phyloP scores from a whole-genome alignment of 2,888 invertebrate species.

The Oasisia sp. region DNA sequence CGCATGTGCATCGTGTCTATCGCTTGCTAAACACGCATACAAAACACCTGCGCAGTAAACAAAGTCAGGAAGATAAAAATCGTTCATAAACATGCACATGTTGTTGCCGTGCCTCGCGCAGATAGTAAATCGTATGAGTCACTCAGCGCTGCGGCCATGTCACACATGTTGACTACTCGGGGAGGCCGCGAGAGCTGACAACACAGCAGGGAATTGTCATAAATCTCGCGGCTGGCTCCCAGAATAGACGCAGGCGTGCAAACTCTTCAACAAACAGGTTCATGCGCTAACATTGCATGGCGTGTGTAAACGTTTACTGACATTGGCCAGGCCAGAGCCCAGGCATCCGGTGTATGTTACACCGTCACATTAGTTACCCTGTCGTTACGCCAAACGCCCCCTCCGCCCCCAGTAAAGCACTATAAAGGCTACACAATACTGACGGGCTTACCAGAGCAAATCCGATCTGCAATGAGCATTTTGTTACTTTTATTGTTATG shows the following conservation, averaged over 20 bases:
- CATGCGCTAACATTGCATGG: neutral
- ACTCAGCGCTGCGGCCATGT: neutral
- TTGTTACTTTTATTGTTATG: too few relatives aligned
- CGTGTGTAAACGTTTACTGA: neutral
- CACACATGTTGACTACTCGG: neutral
- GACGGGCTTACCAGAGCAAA: too few relatives aligned
- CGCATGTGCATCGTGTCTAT: too few relatives aligned
- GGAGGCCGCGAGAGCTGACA: neutral
- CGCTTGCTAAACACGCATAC: neutral
- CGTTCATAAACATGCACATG: neutral
- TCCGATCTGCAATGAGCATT: too few relatives aligned
- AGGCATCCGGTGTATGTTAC: neutral
- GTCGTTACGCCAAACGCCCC: neutral
- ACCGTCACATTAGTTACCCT: neutral
- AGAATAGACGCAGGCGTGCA: neutral
- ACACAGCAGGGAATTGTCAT: neutral
- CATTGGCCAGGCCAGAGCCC: neutral
- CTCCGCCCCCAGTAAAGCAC: too few relatives aligned
- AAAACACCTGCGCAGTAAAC: neutral
- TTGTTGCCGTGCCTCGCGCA: neutral
- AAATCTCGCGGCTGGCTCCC: neutral
- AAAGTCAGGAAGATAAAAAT: neutral
- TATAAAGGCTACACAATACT: too few relatives aligned
- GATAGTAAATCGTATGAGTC: neutral
- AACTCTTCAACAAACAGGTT: neutral